A percentile compares a stretch with the other conserved stretches of the same genome.
Evolutionary conservation across 2,888 invertebrate species (phyloP).

Genomic region (Drosophila siamana): DNA sequence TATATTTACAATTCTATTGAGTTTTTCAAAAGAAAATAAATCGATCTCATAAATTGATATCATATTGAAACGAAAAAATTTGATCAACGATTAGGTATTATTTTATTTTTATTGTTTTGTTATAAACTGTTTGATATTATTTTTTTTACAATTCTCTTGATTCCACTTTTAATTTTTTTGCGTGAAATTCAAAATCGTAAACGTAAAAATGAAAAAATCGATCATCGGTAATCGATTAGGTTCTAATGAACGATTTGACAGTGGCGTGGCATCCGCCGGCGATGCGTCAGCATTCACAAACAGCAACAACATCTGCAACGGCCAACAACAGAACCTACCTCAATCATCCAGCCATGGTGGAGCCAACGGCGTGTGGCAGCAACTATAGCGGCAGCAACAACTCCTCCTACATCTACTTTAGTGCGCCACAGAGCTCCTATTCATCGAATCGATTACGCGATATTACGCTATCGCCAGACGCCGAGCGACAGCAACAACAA

Average conservation of each 20-base stretch:
- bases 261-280: conserved; percentile 23
- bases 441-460: conserved; percentile 71
- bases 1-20: not conserved
- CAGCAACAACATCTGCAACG: not conserved
- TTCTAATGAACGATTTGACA: conserved; percentile 51
- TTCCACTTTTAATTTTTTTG: not conserved
- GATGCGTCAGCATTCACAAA: conserved; percentile 6
- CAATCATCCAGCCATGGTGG: conserved; percentile 17
- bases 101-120: not conserved
- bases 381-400: conserved; percentile 26
- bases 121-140: not conserved
- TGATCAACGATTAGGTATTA: not conserved
- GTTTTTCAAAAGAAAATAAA: not conserved
- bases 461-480: conserved; percentile 22
- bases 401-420: conserved; percentile 57
- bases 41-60: not conserved
- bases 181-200: conserved; percentile 1
- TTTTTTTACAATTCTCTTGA: not conserved
- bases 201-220: not conserved
- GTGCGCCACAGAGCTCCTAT: conserved; percentile 72
- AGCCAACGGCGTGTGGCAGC: not conserved
- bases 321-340: conserved; percentile 21
- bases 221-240: conserved; percentile 31
- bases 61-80: not conserved
- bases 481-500: conserved; percentile 30